Evolutionary conservation across 2,113 vertebrate species (phyloP), one percentile per base, ranked within the genome.

Genomic region (Alexandromys fortis): DNA sequence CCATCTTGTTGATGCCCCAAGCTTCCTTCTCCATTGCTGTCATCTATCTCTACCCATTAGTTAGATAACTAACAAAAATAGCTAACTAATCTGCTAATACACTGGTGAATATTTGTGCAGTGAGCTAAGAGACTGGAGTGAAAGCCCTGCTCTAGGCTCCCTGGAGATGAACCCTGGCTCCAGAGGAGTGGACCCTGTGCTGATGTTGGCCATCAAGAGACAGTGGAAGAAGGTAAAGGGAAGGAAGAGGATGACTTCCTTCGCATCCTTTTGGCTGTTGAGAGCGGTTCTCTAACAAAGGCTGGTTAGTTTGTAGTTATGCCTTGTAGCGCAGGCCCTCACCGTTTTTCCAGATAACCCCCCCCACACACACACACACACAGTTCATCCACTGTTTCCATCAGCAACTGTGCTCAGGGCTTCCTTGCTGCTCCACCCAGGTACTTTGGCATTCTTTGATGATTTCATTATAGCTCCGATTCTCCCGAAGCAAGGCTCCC

Each of bases 351-450:
- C 2, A 70, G 24, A 1, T 26, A 24, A 49, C 49, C n/a, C 28
- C 45, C 58, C 0, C 45, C 45, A n/a, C n/a, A n/a, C n/a, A n/a
- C n/a, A n/a, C 5, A 42, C 7, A 42, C 19, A 13, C 1, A 76
- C 52, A 17, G 45, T 24, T 68, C 33, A 12, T 1, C 76, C 49
- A 33, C 75, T 7, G 4, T 12, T 10, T 5, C 1, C 19, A 49
- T 81, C 7, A 89, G n/a, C 16, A 45, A 35, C 49, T 47, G 68
- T n/a, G 8, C 6, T 28, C 21, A 45, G 47, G 45, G 1, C 30
- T 61, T 85, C 47, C 5, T 4, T 33, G 2, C 28, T 67, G 21
- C 78, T 72, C 7, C 22, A 67, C 22, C 8, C 22, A 38, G 5
- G 30, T 22, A 4, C 68, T 63, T 91, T 35, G 7, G n/a, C 33